Evolutionary conservation across 2,113 vertebrate genomes (phyloP).

Genomic region (Etheostoma cragini): DNA sequence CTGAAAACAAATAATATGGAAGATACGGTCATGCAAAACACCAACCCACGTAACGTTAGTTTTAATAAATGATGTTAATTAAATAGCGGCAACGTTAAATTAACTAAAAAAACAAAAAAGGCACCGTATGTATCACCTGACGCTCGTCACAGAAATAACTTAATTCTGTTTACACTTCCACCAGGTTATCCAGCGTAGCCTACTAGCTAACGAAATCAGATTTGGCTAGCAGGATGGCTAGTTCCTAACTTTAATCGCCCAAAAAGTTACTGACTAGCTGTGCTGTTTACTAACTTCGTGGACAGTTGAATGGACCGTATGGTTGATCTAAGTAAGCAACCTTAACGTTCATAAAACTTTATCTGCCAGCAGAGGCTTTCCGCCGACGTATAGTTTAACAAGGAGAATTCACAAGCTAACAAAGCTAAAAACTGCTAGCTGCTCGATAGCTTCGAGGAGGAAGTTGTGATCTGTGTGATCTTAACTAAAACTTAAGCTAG

Average conservation of each 20-base stretch:
- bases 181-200: conserved; percentile 45
- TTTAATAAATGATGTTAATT: too few relatives aligned
- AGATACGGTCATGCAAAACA: too few relatives aligned
- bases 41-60: too few relatives aligned
- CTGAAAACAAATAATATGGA: background rate
- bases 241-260: conserved; percentile 60
- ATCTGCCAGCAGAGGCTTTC: background rate
- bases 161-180: conserved; percentile 45
- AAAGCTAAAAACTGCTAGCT: conserved; percentile 65
- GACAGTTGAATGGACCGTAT: background rate
- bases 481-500: background rate
- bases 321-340: background rate
- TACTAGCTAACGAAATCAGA: conserved; percentile 29
- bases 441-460: conserved; percentile 43
- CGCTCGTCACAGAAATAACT: background rate
- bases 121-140: background rate
- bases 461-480: conserved; percentile 57
- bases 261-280: conserved; percentile 23
- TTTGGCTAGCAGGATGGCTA: conserved; percentile 54
- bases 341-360: background rate
- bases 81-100: background rate
- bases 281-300: background rate
- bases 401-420: conserved; percentile 49
- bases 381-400: background rate
- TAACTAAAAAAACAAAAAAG: too few relatives aligned